A percentile compares a stretch with the other conserved stretches of the same genome.
phyloP scores from a whole-genome alignment of 2,888 invertebrate species.

The Euplagia quadripunctaria region DNA sequence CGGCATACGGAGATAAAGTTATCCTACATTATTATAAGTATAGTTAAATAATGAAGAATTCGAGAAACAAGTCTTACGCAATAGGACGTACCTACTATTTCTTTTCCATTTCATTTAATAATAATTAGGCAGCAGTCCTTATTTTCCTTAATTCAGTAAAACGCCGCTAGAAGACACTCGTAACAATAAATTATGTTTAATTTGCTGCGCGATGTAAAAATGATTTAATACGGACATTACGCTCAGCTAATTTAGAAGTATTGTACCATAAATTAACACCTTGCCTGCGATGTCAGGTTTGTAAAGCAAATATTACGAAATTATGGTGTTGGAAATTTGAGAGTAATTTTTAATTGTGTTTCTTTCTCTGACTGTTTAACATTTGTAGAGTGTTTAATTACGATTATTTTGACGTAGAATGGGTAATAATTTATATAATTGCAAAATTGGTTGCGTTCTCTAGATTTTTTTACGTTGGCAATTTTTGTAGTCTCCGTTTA shows the following conservation, averaged over 20 bases:
- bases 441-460: background rate
- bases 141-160: slow-evolving; percentile 51
- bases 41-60: background rate
- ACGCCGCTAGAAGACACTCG: slow-evolving; percentile 48
- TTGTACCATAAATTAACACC: slow-evolving; percentile 67
- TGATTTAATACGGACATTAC: slow-evolving; percentile 71
- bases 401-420: background rate
- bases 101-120: slow-evolving; percentile 46
- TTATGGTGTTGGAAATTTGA: slow-evolving; percentile 27
- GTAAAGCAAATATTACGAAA: slow-evolving; percentile 27
- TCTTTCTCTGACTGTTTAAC: background rate
- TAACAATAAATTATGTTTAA: slow-evolving; percentile 70
- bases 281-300: slow-evolving; percentile 38
- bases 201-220: slow-evolving; percentile 65
- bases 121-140: slow-evolving; percentile 42
- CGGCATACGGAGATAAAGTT: background rate
- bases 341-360: slow-evolving; percentile 8
- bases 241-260: slow-evolving; percentile 67
- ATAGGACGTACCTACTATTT: background rate
- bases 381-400: background rate
- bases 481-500: too few species aligned
- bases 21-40: background rate
- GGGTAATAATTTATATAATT: too few species aligned
- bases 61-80: background rate
- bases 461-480: too few species aligned